These are phyloP conservation scores for Rhyacophila brunnea DNA, from an alignment of 1,140 invertebrate species.

Conservation along the genomic window DNA sequence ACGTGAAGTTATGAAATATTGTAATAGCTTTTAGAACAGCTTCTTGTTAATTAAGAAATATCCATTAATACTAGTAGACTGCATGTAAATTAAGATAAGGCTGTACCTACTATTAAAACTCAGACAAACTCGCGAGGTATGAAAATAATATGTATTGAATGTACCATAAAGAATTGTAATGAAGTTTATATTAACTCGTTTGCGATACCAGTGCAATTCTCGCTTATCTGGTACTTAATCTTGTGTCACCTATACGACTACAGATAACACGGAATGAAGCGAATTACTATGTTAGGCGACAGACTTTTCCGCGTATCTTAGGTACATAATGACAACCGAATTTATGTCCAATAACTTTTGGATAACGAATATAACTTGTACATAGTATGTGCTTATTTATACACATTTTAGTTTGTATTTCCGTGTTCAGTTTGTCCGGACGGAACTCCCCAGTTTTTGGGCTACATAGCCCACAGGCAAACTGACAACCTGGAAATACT, in stretches of 20 bases:
- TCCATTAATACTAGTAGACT: slow-evolving; percentile 26
- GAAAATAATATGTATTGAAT: neutral
- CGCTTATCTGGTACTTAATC: slow-evolving; percentile 13
- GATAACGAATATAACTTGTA: no score
- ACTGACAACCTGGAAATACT: no score
- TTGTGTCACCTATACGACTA: slow-evolving; percentile 12
- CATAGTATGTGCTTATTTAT: no score
- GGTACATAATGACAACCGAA: no score
- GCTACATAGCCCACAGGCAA: no score
- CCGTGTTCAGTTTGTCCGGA: no score
- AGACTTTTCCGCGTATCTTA: no score
- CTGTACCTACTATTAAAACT: slow-evolving; percentile 21
- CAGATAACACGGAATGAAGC: neutral
- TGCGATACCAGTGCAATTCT: neutral
- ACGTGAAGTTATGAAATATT: slow-evolving; percentile 18
- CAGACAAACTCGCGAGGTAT: neutral
- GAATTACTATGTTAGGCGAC: no score
- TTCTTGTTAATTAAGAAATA: slow-evolving; percentile 31
- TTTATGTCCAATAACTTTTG: no score
- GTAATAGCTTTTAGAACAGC: slow-evolving; percentile 22
- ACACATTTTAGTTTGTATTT: no score
- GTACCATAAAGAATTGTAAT: slow-evolving; percentile 17
- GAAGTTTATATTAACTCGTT: slow-evolving; percentile 1
- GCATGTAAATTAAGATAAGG: slow-evolving; percentile 27
- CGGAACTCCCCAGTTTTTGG: no score